A percentile compares a stretch with the other conserved stretches of the same genome.
phyloP scores from a whole-genome alignment of 2,888 invertebrate species.

The Campoplex capitator region DNA sequence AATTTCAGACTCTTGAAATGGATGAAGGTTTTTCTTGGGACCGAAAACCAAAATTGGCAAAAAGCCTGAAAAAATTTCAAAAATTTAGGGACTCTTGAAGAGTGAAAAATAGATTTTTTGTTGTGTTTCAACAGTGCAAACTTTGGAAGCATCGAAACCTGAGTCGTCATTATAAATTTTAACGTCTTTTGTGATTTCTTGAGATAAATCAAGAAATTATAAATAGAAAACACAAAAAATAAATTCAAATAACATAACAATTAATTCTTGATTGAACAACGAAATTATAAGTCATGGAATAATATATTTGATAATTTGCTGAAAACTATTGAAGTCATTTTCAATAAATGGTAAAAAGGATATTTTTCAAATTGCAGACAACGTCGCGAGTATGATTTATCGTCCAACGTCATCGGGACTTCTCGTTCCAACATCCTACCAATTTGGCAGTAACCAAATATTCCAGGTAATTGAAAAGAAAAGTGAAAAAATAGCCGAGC shows the following conservation, averaged over 20 bases:
- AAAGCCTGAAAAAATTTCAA: too few relatives aligned
- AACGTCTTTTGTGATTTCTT: too few relatives aligned
- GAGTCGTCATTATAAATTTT: too few relatives aligned
- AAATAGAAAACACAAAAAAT: neutral
- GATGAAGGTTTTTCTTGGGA: too few relatives aligned
- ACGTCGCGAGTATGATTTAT: slow-evolving; percentile 88
- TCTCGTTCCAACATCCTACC: slow-evolving; percentile 87
- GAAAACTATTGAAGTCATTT: neutral
- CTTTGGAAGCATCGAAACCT: neutral
- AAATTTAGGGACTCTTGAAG: neutral
- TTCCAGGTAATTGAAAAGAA: slow-evolving; percentile 86
- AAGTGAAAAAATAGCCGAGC: neutral
- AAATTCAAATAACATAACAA: neutral
- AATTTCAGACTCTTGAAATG: too few relatives aligned
- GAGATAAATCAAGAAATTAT: too few relatives aligned
- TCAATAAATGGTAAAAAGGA: neutral
- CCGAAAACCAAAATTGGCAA: too few relatives aligned
- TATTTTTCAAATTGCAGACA: slow-evolving; percentile 74
- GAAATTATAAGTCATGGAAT: too few relatives aligned
- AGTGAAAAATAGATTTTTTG: neutral
- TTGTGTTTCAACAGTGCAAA: neutral
- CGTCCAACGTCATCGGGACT: slow-evolving; percentile 88
- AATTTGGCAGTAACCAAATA: slow-evolving; percentile 87
- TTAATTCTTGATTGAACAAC: neutral
- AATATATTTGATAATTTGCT: neutral